Percentiles rank a stretch among this genome's conserved stretches.
These are phyloP conservation scores for Deladenus siricidicola DNA, from an alignment of 2,888 invertebrate genomes.

Conservation along the genomic window DNA sequence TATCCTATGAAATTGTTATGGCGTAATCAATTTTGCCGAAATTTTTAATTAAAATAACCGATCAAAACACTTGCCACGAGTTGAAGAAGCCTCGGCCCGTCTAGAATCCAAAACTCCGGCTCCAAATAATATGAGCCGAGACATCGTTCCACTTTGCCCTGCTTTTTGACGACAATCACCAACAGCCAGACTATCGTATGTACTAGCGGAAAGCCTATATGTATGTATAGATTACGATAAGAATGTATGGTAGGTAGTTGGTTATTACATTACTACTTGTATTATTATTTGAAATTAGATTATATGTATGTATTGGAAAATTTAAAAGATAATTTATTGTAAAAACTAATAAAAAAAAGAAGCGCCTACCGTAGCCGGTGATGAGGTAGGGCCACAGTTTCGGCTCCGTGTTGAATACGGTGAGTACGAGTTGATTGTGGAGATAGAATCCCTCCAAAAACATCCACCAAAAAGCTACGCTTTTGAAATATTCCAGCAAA, in stretches of 20 bases:
- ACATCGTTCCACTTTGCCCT: constrained; percentile 48
- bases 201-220: constrained; percentile 47
- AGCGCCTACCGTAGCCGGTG: constrained; percentile 23
- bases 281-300: too few relatives aligned
- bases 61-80: constrained; percentile 68
- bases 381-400: constrained; percentile 49
- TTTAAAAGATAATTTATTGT: not conserved
- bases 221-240: too few relatives aligned
- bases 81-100: constrained; percentile 73
- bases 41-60: too few relatives aligned
- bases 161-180: constrained; percentile 42
- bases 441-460: constrained; percentile 84
- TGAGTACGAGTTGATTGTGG: constrained; percentile 69
- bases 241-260: not conserved
- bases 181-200: constrained; percentile 49
- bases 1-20: too few relatives aligned
- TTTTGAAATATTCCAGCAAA: constrained; percentile 76
- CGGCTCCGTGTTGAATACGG: constrained; percentile 58
- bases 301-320: too few relatives aligned
- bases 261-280: too few relatives aligned
- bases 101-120: constrained; percentile 68
- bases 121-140: constrained; percentile 52
- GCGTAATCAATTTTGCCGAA: too few relatives aligned
- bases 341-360: not conserved
- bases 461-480: constrained; percentile 93